phyloP scores from a whole-genome alignment of 2,888 invertebrate species.

The Pachliopta kotzebuea region DNA sequence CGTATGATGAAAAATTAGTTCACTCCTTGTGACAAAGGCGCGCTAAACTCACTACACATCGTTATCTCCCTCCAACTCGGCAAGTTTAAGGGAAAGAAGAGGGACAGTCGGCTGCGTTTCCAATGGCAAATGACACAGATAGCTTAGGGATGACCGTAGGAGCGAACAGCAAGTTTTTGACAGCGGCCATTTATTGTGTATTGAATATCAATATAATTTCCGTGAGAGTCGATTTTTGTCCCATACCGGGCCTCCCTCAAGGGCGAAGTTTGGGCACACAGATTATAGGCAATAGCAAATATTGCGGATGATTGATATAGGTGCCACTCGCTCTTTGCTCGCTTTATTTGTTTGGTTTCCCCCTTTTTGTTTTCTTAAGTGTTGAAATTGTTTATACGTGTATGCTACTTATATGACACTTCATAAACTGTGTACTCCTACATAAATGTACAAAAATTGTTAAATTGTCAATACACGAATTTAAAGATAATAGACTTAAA shows the following conservation, averaged over 20 bases:
- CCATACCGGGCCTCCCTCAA: constrained; percentile 66
- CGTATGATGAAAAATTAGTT: constrained; percentile 82
- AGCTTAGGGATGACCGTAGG: constrained; percentile 81
- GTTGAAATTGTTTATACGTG: constrained; percentile 28
- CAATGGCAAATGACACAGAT: constrained; percentile 79
- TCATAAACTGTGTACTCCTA: background rate
- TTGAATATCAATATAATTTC: constrained; percentile 82
- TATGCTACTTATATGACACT: constrained; percentile 1
- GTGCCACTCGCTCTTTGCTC: constrained; percentile 44
- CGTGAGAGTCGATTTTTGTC: constrained; percentile 78
- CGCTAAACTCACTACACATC: constrained; percentile 71
- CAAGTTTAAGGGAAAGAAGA: constrained; percentile 43
- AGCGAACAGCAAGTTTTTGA: constrained; percentile 81
- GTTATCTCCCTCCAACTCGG: constrained; percentile 60
- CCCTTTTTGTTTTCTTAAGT: constrained; percentile 52
- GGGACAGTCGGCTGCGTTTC: constrained; percentile 65
- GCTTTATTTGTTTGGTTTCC: constrained; percentile 45
- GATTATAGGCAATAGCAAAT: constrained; percentile 77
- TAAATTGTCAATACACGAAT: no score
- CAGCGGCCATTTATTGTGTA: constrained; percentile 80
- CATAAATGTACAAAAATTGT: no score
- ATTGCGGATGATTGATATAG: constrained; percentile 70
- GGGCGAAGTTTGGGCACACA: constrained; percentile 73
- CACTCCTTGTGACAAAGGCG: constrained; percentile 78
- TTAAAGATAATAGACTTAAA: no score